Conservation (phyloP, 2,113 vertebrate species). For the Tetrao urogallus region DNA sequence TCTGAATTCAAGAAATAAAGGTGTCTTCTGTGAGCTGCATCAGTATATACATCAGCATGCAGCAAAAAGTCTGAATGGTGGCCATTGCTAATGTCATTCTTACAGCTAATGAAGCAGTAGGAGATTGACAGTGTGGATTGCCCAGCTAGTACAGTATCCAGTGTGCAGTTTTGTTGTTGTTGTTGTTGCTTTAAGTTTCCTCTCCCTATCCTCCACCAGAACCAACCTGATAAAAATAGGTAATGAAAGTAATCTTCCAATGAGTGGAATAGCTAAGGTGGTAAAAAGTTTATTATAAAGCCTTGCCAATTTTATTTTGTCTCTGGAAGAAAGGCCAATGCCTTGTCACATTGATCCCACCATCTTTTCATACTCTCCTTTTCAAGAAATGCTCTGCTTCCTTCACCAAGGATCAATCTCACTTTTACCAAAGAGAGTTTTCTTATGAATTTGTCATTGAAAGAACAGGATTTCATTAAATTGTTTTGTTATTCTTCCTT, state of each 20-base stretch:
- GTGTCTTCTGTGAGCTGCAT: not conserved
- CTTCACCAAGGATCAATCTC: not conserved
- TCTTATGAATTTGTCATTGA: not conserved
- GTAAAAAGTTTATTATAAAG: not conserved
- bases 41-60: not conserved
- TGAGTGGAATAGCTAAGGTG: not conserved
- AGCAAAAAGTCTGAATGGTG: not conserved
- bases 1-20: not conserved
- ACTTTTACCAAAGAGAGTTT: not conserved
- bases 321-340: not conserved
- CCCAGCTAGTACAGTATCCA: not conserved
- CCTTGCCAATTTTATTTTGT: not conserved
- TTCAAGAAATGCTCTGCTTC: not conserved
- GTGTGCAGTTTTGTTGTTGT: not conserved
- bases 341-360: not conserved
- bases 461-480: not conserved
- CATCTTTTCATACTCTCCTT: not conserved
- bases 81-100: not conserved
- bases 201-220: not conserved
- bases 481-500: not conserved
- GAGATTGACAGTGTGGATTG: not conserved
- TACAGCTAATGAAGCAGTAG: not conserved
- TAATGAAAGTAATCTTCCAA: not conserved
- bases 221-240: not conserved
- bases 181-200: not conserved